Percentiles rank a stretch among this genome's conserved stretches.
Conservation (phyloP, 1,140 invertebrate species). For the Rhagoletis zephyria region DNA sequence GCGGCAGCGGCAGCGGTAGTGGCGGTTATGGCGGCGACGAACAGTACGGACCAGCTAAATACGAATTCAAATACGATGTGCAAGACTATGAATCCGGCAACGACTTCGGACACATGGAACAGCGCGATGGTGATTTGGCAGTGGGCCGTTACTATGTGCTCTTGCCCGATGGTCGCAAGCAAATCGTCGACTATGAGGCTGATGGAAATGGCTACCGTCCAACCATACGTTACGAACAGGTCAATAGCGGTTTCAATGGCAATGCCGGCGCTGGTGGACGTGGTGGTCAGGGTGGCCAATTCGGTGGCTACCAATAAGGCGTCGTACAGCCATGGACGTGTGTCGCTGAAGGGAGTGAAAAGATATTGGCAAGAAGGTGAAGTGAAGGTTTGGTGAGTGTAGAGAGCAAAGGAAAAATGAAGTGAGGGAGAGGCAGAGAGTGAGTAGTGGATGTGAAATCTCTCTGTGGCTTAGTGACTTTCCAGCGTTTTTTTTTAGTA, state of each 20-base stretch:
- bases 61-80: conserved; percentile 83
- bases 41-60: conserved; percentile 79
- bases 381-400: not conserved
- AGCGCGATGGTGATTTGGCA: conserved; percentile 79
- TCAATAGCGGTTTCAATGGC: conserved; percentile 74
- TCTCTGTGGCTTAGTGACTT: not conserved
- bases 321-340: not conserved
- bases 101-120: conserved; percentile 83
- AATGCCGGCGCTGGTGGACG: conserved; percentile 73
- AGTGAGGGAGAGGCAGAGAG: not conserved
- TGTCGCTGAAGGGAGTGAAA: not conserved
- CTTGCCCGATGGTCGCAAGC: conserved; percentile 83
- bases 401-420: too few relatives aligned
- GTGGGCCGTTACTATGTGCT: conserved; percentile 83
- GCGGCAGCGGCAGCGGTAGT: conserved; percentile 58
- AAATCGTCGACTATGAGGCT: conserved; percentile 85
- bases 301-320: conserved; percentile 67
- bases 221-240: conserved; percentile 81
- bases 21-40: conserved; percentile 71
- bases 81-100: conserved; percentile 81
- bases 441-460: not conserved
- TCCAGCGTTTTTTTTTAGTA: not conserved
- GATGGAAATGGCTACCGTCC: conserved; percentile 85
- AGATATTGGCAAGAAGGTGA: not conserved
- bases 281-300: conserved; percentile 70